Evolutionary conservation across 37 sponge, comb jelly and placozoan genomes (phyloP).

Genomic region (Halichondria panicea): DNA sequence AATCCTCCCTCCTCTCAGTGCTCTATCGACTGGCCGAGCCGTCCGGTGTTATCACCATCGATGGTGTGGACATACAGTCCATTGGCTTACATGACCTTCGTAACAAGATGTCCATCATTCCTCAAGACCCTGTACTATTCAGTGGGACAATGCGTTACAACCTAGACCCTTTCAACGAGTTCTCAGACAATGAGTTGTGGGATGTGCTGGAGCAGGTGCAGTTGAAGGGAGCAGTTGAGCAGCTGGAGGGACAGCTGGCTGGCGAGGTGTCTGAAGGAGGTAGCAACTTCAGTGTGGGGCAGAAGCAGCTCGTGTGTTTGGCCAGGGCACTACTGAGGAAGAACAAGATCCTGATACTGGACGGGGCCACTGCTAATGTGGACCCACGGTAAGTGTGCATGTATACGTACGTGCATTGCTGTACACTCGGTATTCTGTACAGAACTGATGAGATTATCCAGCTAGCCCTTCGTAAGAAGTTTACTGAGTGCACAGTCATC

Average conservation of each 20-base stretch:
- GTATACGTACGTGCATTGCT: no score
- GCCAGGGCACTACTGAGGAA: constrained; percentile 79
- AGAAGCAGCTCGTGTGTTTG: constrained; percentile 84
- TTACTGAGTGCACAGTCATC: constrained; percentile 80
- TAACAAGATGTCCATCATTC: constrained; percentile 84
- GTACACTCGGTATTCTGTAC: no score
- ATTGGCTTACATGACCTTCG: constrained; percentile 84
- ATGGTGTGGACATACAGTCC: constrained; percentile 68
- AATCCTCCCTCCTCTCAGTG: constrained; percentile 82
- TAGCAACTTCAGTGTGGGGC: constrained; percentile 85
- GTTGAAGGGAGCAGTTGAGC: constrained; percentile 61
- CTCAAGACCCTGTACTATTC: constrained; percentile 91
- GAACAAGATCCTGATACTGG: constrained; percentile 82
- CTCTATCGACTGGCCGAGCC: constrained; percentile 91
- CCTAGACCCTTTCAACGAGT: constrained; percentile 86
- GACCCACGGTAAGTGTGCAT: constrained; percentile 63
- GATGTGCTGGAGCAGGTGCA: constrained; percentile 75
- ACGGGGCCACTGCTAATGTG: constrained; percentile 91
- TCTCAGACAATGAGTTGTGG: constrained; percentile 77
- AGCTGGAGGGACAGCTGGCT: constrained; percentile 60
- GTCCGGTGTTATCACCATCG: constrained; percentile 70
- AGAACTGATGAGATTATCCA: constrained; percentile 94
- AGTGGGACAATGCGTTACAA: constrained; percentile 88
- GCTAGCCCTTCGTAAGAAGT: constrained; percentile 67
- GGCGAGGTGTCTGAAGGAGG: constrained; percentile 75